These are phyloP conservation scores for Tragelaphus buxtoni DNA, from an alignment of 2,113 vertebrate species.

Conservation along the genomic window DNA sequence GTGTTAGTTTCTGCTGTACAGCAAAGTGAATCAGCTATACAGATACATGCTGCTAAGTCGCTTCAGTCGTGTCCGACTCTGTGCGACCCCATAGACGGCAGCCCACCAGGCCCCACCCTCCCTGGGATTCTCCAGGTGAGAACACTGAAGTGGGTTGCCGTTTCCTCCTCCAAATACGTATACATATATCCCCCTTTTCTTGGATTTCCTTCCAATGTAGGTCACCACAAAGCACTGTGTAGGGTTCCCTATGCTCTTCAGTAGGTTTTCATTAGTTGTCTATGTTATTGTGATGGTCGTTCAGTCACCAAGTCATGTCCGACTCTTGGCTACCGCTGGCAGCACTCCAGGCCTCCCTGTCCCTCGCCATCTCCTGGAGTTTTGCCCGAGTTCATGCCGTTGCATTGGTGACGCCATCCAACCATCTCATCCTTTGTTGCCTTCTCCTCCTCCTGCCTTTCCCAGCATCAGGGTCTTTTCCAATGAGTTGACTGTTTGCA, in stretches of 20 bases:
- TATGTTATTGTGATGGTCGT: background rate
- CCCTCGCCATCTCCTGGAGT: background rate
- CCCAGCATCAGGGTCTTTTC: background rate
- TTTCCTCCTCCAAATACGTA: background rate
- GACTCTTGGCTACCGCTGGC: background rate
- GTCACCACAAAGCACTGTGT: background rate
- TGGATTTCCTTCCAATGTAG: background rate
- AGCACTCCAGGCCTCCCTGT: background rate
- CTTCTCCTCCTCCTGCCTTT: background rate
- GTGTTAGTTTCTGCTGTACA: background rate
- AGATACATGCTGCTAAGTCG: no score
- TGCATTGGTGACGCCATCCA: background rate
- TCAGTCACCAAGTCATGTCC: background rate
- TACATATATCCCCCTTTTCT: rapidly evolving
- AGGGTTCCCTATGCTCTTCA: background rate
- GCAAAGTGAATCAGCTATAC: background rate
- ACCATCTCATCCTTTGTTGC: background rate
- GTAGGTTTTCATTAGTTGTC: background rate
- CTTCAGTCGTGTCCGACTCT: no score
- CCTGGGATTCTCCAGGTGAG: no score
- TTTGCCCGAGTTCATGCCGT: background rate
- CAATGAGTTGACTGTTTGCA: background rate
- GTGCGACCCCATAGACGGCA: no score
- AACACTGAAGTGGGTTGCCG: no score
- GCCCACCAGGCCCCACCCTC: no score